Conservation (phyloP, 2,888 invertebrate species). For the Pollenia angustigena region DNA sequence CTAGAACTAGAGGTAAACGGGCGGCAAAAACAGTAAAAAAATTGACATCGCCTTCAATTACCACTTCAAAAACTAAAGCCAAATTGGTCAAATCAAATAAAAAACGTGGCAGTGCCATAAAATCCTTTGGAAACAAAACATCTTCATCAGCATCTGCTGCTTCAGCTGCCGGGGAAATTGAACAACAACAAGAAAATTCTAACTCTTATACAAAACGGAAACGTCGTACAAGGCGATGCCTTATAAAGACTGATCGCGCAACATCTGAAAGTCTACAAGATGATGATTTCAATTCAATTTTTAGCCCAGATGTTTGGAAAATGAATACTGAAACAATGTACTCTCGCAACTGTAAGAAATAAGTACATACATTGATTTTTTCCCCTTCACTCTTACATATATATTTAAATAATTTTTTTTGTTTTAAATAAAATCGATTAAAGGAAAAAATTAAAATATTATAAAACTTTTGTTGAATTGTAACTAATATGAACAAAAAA, state of each 20-base stretch:
- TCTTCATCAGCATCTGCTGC: constrained; percentile 73
- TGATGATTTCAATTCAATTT: constrained; percentile 80
- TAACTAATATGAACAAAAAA: constrained; percentile 48
- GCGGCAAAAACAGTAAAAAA: constrained; percentile 19
- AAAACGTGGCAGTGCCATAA: constrained; percentile 79
- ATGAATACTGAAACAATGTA: constrained; percentile 79
- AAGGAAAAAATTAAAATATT: constrained; percentile 22
- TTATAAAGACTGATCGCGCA: constrained; percentile 81
- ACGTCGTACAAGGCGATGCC: constrained; percentile 81
- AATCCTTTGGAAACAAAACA: constrained; percentile 66
- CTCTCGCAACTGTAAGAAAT: constrained; percentile 68
- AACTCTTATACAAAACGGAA: constrained; percentile 70
- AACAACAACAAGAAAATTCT: constrained; percentile 69
- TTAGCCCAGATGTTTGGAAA: constrained; percentile 77
- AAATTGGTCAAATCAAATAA: constrained; percentile 72
- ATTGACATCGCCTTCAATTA: neutral
- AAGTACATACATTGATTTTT: constrained; percentile 30
- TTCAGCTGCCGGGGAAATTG: constrained; percentile 79
- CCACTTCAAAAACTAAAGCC: constrained; percentile 58
- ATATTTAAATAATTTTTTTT: constrained; percentile 13
- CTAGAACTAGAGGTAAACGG: constrained; percentile 67
- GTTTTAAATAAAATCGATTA: constrained; percentile 7
- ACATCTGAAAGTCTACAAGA: constrained; percentile 56
- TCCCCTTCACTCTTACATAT: no score
- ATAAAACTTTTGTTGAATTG: constrained; percentile 39